Percentiles rank a stretch among this genome's conserved stretches.
Evolutionary conservation across 2,113 vertebrate genomes (phyloP).

Genomic region (Periophthalmodon schlosseri): DNA sequence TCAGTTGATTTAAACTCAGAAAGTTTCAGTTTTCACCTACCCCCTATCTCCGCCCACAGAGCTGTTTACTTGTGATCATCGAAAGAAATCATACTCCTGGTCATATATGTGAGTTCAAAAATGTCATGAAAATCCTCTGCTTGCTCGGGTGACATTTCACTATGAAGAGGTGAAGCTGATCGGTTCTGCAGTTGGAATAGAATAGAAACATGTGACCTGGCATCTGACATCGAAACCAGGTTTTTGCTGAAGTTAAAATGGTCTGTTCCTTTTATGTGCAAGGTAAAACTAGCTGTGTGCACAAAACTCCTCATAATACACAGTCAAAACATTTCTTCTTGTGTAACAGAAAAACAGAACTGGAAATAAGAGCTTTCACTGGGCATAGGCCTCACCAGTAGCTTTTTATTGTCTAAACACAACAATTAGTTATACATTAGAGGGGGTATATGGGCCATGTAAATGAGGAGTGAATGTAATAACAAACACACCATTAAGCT

Average conservation of each 20-base stretch:
- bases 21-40: too few species aligned
- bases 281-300: slow-evolving; percentile 33
- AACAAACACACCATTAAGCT: slow-evolving; percentile 63
- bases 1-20: too few species aligned
- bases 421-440: slow-evolving; percentile 64
- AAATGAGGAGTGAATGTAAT: slow-evolving; percentile 55
- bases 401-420: slow-evolving; percentile 52
- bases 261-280: slow-evolving; percentile 41
- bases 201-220: not conserved
- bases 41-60: too few species aligned
- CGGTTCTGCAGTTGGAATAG: too few species aligned
- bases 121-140: too few species aligned
- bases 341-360: slow-evolving; percentile 27
- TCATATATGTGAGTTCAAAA: too few species aligned
- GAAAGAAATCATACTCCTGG: too few species aligned
- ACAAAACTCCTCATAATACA: slow-evolving; percentile 6
- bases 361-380: slow-evolving; percentile 21
- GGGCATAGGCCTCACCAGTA: slow-evolving; percentile 7
- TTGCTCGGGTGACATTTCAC: too few species aligned
- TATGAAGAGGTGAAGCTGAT: too few species aligned
- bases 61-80: too few species aligned
- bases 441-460: slow-evolving; percentile 53
- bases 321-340: slow-evolving; percentile 42
- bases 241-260: slow-evolving; percentile 36
- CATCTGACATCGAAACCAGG: not conserved